Evolutionary conservation across 2,888 invertebrate genomes (phyloP).

Genomic region (Chironomus tentans): DNA sequence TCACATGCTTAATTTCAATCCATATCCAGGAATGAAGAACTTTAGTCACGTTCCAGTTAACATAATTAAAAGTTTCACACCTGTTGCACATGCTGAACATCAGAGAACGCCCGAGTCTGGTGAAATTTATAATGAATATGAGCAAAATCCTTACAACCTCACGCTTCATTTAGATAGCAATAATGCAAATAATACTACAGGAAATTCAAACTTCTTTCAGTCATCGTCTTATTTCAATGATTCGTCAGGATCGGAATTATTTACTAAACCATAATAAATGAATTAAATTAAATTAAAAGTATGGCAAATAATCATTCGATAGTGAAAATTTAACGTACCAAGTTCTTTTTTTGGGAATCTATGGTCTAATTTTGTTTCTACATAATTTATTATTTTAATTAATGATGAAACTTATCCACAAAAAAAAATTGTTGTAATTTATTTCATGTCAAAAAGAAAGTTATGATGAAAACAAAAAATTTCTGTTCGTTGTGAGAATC

Average conservation of each 20-base stretch:
- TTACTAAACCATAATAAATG: slow-evolving; percentile 40
- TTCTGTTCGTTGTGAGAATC: too few species aligned
- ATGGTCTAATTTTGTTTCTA: too few species aligned
- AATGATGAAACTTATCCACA: too few species aligned
- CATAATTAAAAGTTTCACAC: slow-evolving; percentile 40
- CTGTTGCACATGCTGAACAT: slow-evolving; percentile 33
- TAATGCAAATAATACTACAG: slow-evolving; percentile 28
- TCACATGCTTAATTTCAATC: slow-evolving; percentile 36
- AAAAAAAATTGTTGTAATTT: too few species aligned
- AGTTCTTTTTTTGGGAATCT: too few species aligned
- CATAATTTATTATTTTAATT: too few species aligned
- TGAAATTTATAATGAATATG: slow-evolving; percentile 40
- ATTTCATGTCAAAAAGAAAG: too few species aligned
- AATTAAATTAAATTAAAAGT: not conserved
- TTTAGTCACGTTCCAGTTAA: slow-evolving; percentile 32
- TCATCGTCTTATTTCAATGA: slow-evolving; percentile 57
- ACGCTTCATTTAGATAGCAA: slow-evolving; percentile 44
- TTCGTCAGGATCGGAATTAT: slow-evolving; percentile 53
- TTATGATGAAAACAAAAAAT: too few species aligned
- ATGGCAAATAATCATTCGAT: too few species aligned
- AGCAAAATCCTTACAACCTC: slow-evolving; percentile 41
- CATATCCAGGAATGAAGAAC: slow-evolving; percentile 36
- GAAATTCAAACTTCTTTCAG: slow-evolving; percentile 45
- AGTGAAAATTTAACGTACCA: too few species aligned
- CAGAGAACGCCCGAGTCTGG: slow-evolving; percentile 30